Evolutionary conservation across 2,888 invertebrate genomes (phyloP).

Genomic region (Andrena praecox): DNA sequence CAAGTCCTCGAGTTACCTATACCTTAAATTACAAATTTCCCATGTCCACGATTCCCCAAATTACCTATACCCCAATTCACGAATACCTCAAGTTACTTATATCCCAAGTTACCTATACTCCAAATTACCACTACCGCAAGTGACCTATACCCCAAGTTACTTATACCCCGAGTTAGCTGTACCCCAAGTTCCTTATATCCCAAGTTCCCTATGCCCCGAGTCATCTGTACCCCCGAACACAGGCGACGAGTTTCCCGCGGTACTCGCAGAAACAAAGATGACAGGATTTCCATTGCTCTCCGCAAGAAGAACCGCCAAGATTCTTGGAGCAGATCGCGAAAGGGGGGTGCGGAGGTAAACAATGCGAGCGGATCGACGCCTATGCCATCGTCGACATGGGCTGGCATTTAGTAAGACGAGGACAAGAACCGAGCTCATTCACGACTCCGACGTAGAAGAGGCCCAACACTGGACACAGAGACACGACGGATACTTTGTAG

Average conservation of each 20-base stretch:
- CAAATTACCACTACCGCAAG: background rate
- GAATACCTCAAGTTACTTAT: background rate
- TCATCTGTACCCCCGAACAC: background rate
- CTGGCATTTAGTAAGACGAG: conserved; percentile 75
- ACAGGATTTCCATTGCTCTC: background rate
- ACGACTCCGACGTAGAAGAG: conserved; percentile 58
- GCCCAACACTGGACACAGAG: conserved; percentile 43
- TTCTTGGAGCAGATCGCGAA: conserved; percentile 18
- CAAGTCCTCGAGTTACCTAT: background rate
- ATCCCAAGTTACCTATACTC: background rate
- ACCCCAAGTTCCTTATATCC: background rate
- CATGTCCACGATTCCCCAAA: background rate
- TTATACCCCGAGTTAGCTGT: background rate
- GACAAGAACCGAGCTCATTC: conserved; percentile 76
- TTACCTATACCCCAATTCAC: background rate
- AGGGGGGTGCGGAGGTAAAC: conserved; percentile 30
- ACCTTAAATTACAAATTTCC: background rate
- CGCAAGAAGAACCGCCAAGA: conserved; percentile 33
- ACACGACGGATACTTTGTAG: conserved; percentile 74
- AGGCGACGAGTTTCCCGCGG: background rate
- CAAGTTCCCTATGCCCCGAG: background rate
- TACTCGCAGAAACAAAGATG: background rate
- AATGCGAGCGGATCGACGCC: conserved; percentile 53
- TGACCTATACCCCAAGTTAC: background rate
- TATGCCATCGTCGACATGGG: conserved; percentile 44